phyloP scores from a whole-genome alignment of 1,140 invertebrate species.

The Camponotus vicinus region DNA sequence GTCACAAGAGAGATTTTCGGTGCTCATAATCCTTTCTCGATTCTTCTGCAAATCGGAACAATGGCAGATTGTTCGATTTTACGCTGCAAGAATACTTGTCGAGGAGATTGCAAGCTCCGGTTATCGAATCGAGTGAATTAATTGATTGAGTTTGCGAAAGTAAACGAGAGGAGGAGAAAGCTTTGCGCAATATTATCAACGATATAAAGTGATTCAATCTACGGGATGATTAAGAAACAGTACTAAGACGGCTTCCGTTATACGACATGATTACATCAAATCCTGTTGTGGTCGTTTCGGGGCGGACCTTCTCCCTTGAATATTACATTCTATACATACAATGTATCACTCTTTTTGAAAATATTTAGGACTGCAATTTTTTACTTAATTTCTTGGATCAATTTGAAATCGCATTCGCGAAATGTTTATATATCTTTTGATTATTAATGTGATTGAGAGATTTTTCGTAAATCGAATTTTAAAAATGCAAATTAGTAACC shows the following conservation, averaged over 20 bases:
- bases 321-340: slow-evolving; percentile 30
- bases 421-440: background rate
- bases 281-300: background rate
- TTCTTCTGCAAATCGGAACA: background rate
- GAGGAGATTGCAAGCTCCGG: background rate
- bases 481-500: background rate
- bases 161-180: background rate
- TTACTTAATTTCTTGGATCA: background rate
- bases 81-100: background rate
- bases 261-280: slow-evolving; percentile 21
- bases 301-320: background rate
- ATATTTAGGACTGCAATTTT: background rate
- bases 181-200: slow-evolving; percentile 45
- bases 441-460: slow-evolving; percentile 4
- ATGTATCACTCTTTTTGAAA: slow-evolving; percentile 6
- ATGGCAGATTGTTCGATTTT: background rate
- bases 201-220: slow-evolving; percentile 68
- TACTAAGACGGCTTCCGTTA: slow-evolving; percentile 42
- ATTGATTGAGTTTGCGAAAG: slow-evolving; percentile 55
- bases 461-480: background rate
- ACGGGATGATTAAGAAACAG: slow-evolving; percentile 38
- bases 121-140: slow-evolving; percentile 26
- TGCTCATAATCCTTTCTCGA: background rate
- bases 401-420: background rate
- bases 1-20: background rate